Evolutionary conservation across 2,113 vertebrate species (phyloP), one percentile per base, ranked within the genome.

Genomic region (Morone saxatilis): DNA sequence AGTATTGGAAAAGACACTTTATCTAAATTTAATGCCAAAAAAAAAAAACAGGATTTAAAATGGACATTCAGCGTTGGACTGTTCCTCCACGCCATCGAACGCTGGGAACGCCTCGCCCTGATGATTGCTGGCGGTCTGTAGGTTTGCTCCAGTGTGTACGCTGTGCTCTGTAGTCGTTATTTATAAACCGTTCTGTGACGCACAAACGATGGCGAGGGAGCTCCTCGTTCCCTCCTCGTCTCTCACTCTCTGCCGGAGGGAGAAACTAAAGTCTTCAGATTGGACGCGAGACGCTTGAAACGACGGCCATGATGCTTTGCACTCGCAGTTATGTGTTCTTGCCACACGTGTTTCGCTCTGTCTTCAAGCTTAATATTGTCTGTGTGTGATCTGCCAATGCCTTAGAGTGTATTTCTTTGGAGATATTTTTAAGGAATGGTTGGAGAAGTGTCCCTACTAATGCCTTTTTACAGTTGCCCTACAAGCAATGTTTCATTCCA

Each of bases 361-460:
- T 90, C 86, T 84, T 81, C 56, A 85, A 88, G 92, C 91, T 92
- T 76, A 56, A 80, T 88, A 80, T 90, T 22, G 84, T 90, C 75
- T 59, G 80, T 80, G 89, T 93, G 85, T 92, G 65, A 70, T 86
- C 81, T 92, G 86, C 88, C 85, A 69, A 91, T 80, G 91, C 92
- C 92, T 91, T 93, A 88, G 86, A 83, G 79, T 83, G 88, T 84
- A 13, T 84, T 91, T 84, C 73, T 80, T 84, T 80, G 73, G 72
- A 90, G 76, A 86, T 83, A 47, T 89, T 90, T 89, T 87, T 74
- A 84, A 86, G 72, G 82, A 83, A 73, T 60, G 85, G 57, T 80
- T 76, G 82, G 51, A 85, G 78, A 78, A 74, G 57, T 84, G 85
- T 83, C 85, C 84, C 79, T 76, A 48, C 63, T 86, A 76, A 88